These are phyloP conservation scores for Platyrinchus mystaceus DNA, from an alignment of 2,797 vertebrate genomes.

Conservation along the genomic window DNA sequence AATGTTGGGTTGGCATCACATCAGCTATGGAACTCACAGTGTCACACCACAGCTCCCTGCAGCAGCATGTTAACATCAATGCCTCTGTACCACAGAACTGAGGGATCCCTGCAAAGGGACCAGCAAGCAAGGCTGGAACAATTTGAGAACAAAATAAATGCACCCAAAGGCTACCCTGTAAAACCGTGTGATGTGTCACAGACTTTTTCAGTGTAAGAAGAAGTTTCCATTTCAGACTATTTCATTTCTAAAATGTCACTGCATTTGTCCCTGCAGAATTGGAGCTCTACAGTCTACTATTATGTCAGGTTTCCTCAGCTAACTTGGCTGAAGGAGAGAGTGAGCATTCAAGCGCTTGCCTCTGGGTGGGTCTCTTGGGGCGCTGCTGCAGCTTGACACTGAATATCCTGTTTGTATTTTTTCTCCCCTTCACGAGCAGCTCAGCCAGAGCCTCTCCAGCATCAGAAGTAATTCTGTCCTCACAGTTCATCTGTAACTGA, in stretches of 20 bases:
- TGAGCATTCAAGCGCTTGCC: background rate
- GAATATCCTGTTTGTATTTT: background rate
- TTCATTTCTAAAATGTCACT: background rate
- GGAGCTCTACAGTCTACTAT: background rate
- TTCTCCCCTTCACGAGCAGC: background rate
- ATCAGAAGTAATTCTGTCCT: background rate
- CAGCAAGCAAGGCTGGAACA: background rate
- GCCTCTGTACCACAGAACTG: background rate
- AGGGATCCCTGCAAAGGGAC: background rate
- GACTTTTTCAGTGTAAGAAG: background rate
- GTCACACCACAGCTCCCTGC: background rate
- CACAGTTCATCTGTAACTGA: background rate
- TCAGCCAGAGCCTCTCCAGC: background rate
- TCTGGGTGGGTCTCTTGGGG: background rate
- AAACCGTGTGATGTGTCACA: background rate
- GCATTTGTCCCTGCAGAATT: background rate
- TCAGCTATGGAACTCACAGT: background rate
- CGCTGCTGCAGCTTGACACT: background rate
- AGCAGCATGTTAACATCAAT: background rate
- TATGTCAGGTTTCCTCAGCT: background rate
- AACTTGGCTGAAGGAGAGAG: background rate
- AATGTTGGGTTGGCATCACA: background rate
- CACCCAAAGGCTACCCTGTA: background rate
- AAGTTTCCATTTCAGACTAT: background rate
- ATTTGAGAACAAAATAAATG: background rate